phyloP scores from a whole-genome alignment of 2,113 vertebrate genomes.

The Cyprinodon tularosa region DNA sequence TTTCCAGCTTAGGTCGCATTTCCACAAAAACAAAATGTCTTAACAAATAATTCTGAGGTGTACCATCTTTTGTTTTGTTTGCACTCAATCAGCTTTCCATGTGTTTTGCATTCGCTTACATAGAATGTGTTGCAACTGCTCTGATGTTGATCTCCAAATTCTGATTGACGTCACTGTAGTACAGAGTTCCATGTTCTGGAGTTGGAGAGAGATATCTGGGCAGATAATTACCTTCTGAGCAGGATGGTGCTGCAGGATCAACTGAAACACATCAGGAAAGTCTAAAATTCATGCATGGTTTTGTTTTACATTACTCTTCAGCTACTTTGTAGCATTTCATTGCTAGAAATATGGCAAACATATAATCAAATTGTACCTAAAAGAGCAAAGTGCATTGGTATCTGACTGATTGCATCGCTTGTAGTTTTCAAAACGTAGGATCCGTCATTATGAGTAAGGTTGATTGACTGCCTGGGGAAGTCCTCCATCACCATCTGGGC shows the following conservation, averaged over 20 bases:
- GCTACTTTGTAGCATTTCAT: neutral
- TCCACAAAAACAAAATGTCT: neutral
- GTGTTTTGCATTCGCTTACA: neutral
- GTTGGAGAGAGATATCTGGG: constrained; percentile 54
- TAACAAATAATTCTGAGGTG: neutral
- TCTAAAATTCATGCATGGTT: neutral
- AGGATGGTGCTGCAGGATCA: constrained; percentile 23
- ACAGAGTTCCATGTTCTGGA: constrained; percentile 23
- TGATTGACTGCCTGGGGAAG: constrained; percentile 33
- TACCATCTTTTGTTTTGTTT: neutral
- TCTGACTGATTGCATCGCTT: constrained; percentile 3
- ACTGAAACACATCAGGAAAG: constrained; percentile 31
- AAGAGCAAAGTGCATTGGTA: constrained; percentile 54
- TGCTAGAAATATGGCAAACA: neutral
- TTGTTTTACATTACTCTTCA: too few relatives aligned
- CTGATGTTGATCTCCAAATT: constrained; percentile 33
- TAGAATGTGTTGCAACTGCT: neutral
- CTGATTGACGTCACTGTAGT: neutral
- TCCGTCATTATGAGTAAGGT: neutral
- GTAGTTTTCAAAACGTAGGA: rapidly evolving
- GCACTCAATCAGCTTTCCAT: neutral
- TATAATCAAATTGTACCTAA: constrained; percentile 4
- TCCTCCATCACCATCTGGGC: constrained; percentile 66
- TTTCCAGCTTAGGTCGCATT: neutral
- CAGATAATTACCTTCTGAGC: constrained; percentile 37